phyloP scores from a whole-genome alignment of 2,113 vertebrate species.

The Chascanopsetta lugubris region DNA sequence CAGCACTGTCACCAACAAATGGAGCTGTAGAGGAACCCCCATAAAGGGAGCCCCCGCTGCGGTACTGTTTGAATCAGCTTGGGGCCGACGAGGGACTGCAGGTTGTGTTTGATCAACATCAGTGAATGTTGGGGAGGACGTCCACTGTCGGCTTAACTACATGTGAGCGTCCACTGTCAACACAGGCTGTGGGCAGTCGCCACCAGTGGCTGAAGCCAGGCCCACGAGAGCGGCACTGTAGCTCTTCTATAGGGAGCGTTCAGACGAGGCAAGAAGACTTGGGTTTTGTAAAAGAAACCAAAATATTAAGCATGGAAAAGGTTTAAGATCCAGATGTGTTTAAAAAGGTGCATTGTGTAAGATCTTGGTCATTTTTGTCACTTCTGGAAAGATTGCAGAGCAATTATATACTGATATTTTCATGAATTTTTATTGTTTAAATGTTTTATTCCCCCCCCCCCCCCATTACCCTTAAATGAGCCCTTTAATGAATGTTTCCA shows the following conservation, averaged over 20 bases:
- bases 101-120: slow-evolving; percentile 79
- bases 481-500: no score
- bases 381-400: no score
- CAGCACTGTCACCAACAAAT: slow-evolving; percentile 76
- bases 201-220: neutral
- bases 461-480: no score
- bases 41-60: slow-evolving; percentile 72
- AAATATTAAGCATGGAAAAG: no score
- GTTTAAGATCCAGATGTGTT: no score
- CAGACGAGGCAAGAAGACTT: neutral
- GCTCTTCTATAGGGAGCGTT: neutral
- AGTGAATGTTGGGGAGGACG: slow-evolving; percentile 63
- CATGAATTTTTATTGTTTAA: no score
- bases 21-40: slow-evolving; percentile 73
- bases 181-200: slow-evolving; percentile 45
- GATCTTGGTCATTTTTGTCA: no score
- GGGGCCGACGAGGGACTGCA: slow-evolving; percentile 59
- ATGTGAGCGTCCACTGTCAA: slow-evolving; percentile 64
- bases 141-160: slow-evolving; percentile 63
- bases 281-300: no score
- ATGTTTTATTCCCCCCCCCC: no score
- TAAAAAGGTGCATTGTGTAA: no score
- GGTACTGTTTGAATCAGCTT: slow-evolving; percentile 74
- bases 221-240: neutral
- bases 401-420: no score